Conservation (phyloP, 2,797 vertebrate species). For the Morus bassanus region DNA sequence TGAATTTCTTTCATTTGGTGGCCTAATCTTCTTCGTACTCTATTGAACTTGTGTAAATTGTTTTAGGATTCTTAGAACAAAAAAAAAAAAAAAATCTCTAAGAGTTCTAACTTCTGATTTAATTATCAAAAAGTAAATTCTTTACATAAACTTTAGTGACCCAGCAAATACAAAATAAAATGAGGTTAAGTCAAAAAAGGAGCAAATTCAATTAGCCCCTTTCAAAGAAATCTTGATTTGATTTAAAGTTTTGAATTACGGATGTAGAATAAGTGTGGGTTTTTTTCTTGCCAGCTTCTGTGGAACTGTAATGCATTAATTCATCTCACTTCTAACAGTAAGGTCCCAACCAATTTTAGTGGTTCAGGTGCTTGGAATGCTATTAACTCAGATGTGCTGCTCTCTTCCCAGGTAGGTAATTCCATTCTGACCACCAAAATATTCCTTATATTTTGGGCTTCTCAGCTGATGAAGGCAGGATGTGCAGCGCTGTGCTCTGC, state of each 20-base stretch:
- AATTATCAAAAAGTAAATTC: slow-evolving; percentile 35
- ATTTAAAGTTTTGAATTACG: neutral
- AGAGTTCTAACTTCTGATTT: neutral
- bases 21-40: slow-evolving; percentile 10
- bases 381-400: neutral
- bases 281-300: neutral
- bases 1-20: slow-evolving; percentile 32
- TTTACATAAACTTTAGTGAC: neutral
- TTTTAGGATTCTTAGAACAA: neutral
- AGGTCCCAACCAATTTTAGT: neutral
- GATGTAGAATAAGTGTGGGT: neutral
- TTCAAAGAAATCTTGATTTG: slow-evolving; percentile 9
- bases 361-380: neutral
- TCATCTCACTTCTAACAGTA: neutral
- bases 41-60: slow-evolving; percentile 1
- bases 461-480: neutral
- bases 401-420: neutral
- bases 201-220: slow-evolving; percentile 3
- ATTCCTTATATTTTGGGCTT: neutral
- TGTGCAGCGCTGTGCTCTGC: neutral
- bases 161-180: neutral
- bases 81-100: neutral
- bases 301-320: neutral
- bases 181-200: neutral
- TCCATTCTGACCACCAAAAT: neutral